Evolutionary conservation across 2,113 vertebrate genomes (phyloP).

Genomic region (Melanerpes aurifrons): DNA sequence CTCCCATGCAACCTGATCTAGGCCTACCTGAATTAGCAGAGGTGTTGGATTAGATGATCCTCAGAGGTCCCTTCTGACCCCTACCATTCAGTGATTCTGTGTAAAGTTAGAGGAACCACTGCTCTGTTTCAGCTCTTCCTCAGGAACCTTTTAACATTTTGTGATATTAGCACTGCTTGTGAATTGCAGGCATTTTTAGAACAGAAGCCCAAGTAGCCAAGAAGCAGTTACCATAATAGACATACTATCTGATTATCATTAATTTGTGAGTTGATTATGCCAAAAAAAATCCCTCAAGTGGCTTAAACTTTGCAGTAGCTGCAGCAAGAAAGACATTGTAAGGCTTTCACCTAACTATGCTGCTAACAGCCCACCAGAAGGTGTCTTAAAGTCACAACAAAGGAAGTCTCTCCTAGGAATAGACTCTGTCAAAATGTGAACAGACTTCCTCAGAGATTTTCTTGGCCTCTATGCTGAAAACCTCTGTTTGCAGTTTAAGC

Average conservation of each 20-base stretch:
- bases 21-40: no score
- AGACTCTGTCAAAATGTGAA: background rate
- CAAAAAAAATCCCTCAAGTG: background rate
- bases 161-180: background rate
- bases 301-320: background rate
- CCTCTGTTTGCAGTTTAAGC: background rate
- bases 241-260: background rate
- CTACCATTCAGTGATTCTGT: no score
- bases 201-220: background rate
- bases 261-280: background rate
- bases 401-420: background rate
- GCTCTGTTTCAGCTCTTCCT: background rate
- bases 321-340: background rate
- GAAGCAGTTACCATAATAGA: background rate
- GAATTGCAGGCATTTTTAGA: background rate
- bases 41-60: no score
- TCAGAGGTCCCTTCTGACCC: no score
- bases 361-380: background rate
- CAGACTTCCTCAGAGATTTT: background rate
- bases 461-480: background rate
- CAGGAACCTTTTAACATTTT: background rate
- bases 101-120: rapidly evolving
- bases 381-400: background rate
- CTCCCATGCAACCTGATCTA: no score
- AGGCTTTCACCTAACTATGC: background rate